These are phyloP conservation scores for Motacilla alba DNA, from an alignment of 2,113 vertebrate genomes.

Conservation along the genomic window DNA sequence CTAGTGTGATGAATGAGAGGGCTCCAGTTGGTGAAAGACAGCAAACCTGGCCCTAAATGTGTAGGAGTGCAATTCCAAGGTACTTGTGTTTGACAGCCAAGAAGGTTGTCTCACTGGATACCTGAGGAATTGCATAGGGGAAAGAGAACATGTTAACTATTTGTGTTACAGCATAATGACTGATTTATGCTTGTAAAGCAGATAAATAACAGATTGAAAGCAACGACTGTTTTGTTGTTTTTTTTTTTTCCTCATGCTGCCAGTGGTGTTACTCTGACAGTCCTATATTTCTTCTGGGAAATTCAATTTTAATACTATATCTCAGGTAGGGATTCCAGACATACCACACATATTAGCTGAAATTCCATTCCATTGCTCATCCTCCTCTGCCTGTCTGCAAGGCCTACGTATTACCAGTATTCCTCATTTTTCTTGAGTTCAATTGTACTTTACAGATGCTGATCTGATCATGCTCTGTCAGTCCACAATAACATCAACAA, in stretches of 20 bases:
- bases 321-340: background rate
- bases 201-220: constrained; percentile 47
- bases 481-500: background rate
- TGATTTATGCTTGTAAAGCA: constrained; percentile 40
- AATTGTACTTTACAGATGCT: background rate
- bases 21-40: constrained; percentile 5
- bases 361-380: constrained; percentile 1
- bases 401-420: background rate
- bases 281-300: constrained; percentile 37
- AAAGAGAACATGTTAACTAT: background rate
- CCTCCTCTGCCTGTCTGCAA: constrained; percentile 6
- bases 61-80: background rate
- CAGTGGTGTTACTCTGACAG: constrained; percentile 20
- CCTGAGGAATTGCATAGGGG: background rate
- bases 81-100: background rate
- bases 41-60: background rate
- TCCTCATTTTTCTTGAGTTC: background rate
- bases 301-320: constrained; percentile 29
- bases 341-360: constrained; percentile 22
- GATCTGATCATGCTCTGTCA: background rate
- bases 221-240: background rate
- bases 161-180: constrained; percentile 8
- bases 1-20: background rate
- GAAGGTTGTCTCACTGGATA: constrained; percentile 1
- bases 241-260: constrained; percentile 20